These are phyloP conservation scores for Tetragonula clypearis DNA, from an alignment of 1,140 invertebrate species.

Conservation along the genomic window DNA sequence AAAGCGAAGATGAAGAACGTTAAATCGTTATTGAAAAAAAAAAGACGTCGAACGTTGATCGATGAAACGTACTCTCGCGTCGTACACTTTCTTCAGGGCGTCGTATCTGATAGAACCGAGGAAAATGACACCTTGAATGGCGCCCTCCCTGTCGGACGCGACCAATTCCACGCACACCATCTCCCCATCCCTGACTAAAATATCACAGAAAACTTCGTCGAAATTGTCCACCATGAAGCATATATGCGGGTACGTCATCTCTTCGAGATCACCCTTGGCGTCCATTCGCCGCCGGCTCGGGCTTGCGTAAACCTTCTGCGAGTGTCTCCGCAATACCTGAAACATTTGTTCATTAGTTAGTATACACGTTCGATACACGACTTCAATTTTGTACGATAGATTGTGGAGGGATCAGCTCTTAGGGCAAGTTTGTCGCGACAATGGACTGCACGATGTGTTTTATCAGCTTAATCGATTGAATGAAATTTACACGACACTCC, in stretches of 20 bases:
- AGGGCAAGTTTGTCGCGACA: no score
- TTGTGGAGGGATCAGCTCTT: no score
- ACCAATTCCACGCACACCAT: conserved; percentile 99
- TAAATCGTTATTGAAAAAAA: background rate
- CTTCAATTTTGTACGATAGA: no score
- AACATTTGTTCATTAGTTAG: background rate
- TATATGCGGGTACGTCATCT: conserved; percentile 99
- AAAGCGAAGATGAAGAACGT: conserved; percentile 33
- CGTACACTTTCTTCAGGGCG: conserved; percentile 97
- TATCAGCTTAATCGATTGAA: no score
- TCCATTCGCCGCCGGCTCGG: conserved; percentile 98
- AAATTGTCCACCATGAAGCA: conserved; percentile 99
- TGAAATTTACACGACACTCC: no score
- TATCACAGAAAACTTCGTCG: conserved; percentile 99
- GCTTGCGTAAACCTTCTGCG: conserved; percentile 97
- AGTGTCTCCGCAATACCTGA: conserved; percentile 92
- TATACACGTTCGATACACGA: no score
- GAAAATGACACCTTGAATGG: conserved; percentile 96
- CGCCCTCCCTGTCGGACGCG: conserved; percentile 91
- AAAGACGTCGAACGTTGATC: no score
- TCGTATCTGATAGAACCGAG: conserved; percentile 98
- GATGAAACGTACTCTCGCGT: conserved; percentile 90
- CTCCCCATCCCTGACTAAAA: conserved; percentile 97
- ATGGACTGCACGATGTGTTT: no score
- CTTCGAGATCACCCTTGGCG: conserved; percentile 98